Evolutionary conservation across 2,888 invertebrate genomes (phyloP).

Genomic region (Amiota minor): DNA sequence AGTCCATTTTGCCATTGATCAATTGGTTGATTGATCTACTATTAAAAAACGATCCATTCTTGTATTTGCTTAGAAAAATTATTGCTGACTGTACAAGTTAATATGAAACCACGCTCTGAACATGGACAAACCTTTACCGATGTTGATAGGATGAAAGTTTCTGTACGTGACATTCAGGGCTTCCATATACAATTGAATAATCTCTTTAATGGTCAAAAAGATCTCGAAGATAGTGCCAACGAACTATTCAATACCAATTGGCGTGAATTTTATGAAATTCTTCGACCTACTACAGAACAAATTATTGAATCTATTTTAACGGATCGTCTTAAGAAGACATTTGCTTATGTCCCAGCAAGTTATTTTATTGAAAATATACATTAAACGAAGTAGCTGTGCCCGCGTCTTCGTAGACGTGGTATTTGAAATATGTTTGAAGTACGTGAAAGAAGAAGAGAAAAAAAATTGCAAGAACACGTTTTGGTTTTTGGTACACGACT

Average conservation of each 20-base stretch:
- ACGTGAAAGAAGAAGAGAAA: too few species aligned
- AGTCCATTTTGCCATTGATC: constrained; percentile 59
- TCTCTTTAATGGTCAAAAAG: constrained; percentile 74
- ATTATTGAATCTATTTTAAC: constrained; percentile 80
- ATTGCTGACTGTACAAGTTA: constrained; percentile 36
- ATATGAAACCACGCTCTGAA: constrained; percentile 38
- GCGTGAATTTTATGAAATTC: constrained; percentile 79
- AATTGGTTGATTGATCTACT: too few species aligned
- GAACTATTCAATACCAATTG: constrained; percentile 81
- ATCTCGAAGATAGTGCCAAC: constrained; percentile 79
- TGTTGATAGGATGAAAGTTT: constrained; percentile 77
- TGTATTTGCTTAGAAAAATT: constrained; percentile 44
- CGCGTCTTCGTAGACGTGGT: too few species aligned
- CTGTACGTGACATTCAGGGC: constrained; percentile 77
- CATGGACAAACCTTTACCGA: constrained; percentile 77
- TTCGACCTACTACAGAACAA: constrained; percentile 79
- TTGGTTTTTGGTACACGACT: too few species aligned
- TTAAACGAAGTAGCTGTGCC: background rate
- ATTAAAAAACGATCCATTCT: background rate
- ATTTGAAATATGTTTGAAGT: too few species aligned
- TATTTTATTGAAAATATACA: constrained; percentile 78
- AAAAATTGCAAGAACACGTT: too few species aligned
- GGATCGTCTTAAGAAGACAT: constrained; percentile 78
- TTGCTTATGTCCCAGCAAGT: constrained; percentile 79
- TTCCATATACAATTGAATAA: constrained; percentile 79